Evolutionary conservation across 2,797 vertebrate genomes (phyloP).

Genomic region (Crocidura indochinensis): DNA sequence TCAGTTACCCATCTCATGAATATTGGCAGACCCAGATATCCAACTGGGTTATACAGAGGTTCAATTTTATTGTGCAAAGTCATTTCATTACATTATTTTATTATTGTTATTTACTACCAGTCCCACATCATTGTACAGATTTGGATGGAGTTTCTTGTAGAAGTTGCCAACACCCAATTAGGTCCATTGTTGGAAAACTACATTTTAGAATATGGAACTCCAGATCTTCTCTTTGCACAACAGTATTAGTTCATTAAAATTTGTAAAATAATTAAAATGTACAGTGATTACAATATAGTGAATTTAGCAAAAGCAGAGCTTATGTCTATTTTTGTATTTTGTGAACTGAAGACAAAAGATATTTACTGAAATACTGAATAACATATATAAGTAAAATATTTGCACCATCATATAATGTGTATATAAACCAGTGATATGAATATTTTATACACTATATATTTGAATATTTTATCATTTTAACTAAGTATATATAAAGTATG

Average conservation of each 20-base stretch:
- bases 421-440: no score
- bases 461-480: no score
- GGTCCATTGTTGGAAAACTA: neutral
- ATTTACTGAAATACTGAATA: neutral
- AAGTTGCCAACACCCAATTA: neutral
- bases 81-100: neutral
- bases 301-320: neutral
- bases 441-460: no score
- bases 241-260: neutral
- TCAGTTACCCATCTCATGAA: neutral
- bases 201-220: neutral
- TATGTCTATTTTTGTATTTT: neutral
- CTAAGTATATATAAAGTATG: no score
- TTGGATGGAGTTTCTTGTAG: neutral
- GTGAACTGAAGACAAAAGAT: neutral
- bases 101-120: neutral
- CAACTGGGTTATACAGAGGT: neutral
- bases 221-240: neutral
- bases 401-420: no score
- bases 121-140: neutral
- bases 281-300: neutral
- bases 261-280: slow-evolving; percentile 11
- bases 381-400: no score
- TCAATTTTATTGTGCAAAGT: neutral
- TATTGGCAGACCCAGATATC: neutral